Percentiles rank a stretch among this genome's conserved stretches.
These are phyloP conservation scores for Drosophila tristis DNA, from an alignment of 1,140 invertebrate genomes.

Conservation along the genomic window DNA sequence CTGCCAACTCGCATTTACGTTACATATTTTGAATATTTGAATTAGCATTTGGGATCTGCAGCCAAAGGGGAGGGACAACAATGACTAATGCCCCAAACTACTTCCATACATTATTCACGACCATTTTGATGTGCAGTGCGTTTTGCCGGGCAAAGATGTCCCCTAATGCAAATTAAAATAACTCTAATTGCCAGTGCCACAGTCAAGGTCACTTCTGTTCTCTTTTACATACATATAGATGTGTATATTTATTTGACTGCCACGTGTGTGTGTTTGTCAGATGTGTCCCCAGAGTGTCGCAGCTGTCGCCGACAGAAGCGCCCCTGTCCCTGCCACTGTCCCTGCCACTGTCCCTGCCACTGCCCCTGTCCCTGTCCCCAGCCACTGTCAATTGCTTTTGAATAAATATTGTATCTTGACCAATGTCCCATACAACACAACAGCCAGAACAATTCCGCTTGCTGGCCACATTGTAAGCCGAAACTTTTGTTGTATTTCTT, in stretches of 20 bases:
- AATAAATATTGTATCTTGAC: constrained; percentile 60
- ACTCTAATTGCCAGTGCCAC: constrained; percentile 67
- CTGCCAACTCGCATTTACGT: too few species aligned
- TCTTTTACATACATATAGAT: constrained; percentile 23
- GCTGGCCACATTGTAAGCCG: constrained; percentile 29
- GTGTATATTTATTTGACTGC: constrained; percentile 16
- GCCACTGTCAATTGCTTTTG: constrained; percentile 56
- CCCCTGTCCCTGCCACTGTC: neutral
- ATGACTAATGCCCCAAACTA: too few species aligned
- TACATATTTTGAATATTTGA: too few species aligned
- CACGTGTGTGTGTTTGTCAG: constrained; percentile 65
- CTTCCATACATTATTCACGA: constrained; percentile 1
- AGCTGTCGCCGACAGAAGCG: constrained; percentile 63
- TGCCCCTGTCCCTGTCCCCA: too few species aligned
- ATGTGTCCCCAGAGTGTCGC: constrained; percentile 50
- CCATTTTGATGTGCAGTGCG: constrained; percentile 13
- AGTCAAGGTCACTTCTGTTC: constrained; percentile 60
- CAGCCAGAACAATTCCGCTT: constrained; percentile 18
- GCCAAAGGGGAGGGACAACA: too few species aligned
- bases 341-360: too few species aligned
- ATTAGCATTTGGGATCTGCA: too few species aligned
- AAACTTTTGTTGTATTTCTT: constrained; percentile 40
- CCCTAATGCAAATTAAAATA: constrained; percentile 64
- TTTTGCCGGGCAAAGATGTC: constrained; percentile 26
- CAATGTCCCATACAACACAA: constrained; percentile 3